Evolutionary conservation across 2,888 invertebrate genomes (phyloP), one percentile per base, ranked within the genome.

Genomic region (Branchipolynoe longqiensis): DNA sequence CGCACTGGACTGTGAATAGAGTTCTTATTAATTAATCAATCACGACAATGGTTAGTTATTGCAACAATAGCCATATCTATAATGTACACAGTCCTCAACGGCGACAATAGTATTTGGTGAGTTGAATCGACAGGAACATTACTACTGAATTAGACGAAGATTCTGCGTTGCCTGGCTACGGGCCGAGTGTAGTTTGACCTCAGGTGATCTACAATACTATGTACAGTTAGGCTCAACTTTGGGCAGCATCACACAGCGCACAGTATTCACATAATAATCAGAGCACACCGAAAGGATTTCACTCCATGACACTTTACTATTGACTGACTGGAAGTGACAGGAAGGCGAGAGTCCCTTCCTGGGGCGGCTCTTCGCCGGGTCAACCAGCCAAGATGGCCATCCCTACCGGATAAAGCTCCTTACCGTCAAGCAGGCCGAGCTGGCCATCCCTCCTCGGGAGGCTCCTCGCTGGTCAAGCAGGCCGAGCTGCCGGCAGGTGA

Each of bases 91-190:
- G 38, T 36, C 22, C 36, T 3, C 33, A 69, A 33, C 1, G 33
- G 69, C 36, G 69, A 69, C 36, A 38, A 1, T 6, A 22, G 38
- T 69, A 4, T 36, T 69, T 58, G n/a, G 12, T 58, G 12, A 33
- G 36, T 36, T 69, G 69, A 69, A n/a, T 58, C 36, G 69, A 69
- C 36, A 69, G 38, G n/a, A 22, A 33, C 38, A 69, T 18, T n/a
- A 33, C 69, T 69, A 69, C 69, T 69, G 38, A 69, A 69, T 18
- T 69, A 69, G 8, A 69, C 22, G 6, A 69, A 38, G 38, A 69
- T 8, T 69, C 69, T 69, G 28, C 18, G 69, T 36, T 69, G 33
- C 6, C 69, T 38, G 69, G 36, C 62, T 62, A 62, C 6, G 28
- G 28, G 33, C 33, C 69, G n/a, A n/a, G 22, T 69, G 38, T 69